A percentile compares a stretch with the other conserved stretches of the same genome.
These are phyloP conservation scores for Aproaerema taeniolella DNA, from an alignment of 2,888 invertebrate species.

Conservation along the genomic window DNA sequence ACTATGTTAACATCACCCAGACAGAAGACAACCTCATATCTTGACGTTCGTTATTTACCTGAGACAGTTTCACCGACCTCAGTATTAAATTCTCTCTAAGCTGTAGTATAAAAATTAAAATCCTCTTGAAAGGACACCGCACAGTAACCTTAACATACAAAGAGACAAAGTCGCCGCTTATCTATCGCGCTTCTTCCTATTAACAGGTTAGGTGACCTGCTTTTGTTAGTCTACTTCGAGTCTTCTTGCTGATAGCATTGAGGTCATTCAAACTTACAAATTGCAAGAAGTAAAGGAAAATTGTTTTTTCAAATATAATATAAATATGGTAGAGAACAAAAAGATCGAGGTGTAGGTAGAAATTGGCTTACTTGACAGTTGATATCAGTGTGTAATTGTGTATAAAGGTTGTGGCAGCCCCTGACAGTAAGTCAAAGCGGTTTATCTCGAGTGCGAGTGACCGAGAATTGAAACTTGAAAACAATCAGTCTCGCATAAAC, in stretches of 20 bases:
- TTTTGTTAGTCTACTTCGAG: conserved; percentile 3
- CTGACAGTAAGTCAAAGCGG: conserved; percentile 8
- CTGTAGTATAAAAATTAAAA: too few species aligned
- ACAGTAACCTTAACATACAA: neutral
- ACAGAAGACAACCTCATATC: conserved; percentile 11
- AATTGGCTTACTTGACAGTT: too few species aligned
- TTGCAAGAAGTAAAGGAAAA: too few species aligned
- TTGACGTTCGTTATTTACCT: too few species aligned
- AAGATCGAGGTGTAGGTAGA: too few species aligned
- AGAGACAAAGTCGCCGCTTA: conserved; percentile 1
- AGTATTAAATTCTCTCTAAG: too few species aligned
- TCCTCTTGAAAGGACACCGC: neutral
- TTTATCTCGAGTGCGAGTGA: conserved; percentile 56
- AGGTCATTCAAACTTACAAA: neutral
- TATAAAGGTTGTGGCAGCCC: too few species aligned
- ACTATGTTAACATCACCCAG: conserved; percentile 16
- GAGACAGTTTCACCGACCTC: too few species aligned
- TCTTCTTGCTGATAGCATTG: conserved; percentile 1
- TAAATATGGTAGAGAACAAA: too few species aligned
- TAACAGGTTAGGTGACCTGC: conserved; percentile 2
- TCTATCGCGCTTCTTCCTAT: neutral
- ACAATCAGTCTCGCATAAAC: conserved; percentile 55
- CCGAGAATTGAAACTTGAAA: conserved; percentile 47
- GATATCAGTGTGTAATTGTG: too few species aligned
- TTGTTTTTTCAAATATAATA: too few species aligned